phyloP scores from a whole-genome alignment of 1,140 invertebrate species.

The Sycobia sp. region DNA sequence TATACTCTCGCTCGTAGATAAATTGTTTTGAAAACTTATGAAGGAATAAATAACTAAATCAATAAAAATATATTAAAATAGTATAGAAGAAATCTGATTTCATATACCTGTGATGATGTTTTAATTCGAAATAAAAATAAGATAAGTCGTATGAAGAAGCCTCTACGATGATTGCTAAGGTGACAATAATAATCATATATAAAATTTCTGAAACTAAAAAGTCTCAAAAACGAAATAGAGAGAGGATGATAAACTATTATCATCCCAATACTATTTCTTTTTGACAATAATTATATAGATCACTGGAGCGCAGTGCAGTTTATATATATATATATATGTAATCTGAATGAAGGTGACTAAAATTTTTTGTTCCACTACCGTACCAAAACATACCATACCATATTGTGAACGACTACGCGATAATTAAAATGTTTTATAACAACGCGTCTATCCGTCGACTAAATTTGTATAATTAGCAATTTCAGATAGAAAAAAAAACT shows the following conservation, averaged over 20 bases:
- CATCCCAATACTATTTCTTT: background rate
- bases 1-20: background rate
- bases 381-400: too few species aligned
- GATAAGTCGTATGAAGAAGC: background rate
- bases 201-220: background rate
- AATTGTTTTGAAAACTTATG: constrained; percentile 4
- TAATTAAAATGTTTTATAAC: constrained; percentile 17
- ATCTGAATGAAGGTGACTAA: background rate
- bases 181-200: constrained; percentile 4
- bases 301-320: background rate
- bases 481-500: constrained; percentile 31
- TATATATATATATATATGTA: background rate
- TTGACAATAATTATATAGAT: background rate
- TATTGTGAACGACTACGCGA: background rate
- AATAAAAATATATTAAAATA: constrained; percentile 2
- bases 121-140: background rate
- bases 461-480: constrained; percentile 28
- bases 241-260: too few species aligned
- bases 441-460: constrained; percentile 8
- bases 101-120: background rate
- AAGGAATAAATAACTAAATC: background rate
- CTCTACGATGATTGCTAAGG: background rate
- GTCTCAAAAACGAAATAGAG: background rate
- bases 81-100: constrained; percentile 1
- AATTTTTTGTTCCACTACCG: background rate